A percentile compares a stretch with the other conserved stretches of the same genome.
phyloP scores from a whole-genome alignment of 2,113 vertebrate genomes.

The Alethe diademata region DNA sequence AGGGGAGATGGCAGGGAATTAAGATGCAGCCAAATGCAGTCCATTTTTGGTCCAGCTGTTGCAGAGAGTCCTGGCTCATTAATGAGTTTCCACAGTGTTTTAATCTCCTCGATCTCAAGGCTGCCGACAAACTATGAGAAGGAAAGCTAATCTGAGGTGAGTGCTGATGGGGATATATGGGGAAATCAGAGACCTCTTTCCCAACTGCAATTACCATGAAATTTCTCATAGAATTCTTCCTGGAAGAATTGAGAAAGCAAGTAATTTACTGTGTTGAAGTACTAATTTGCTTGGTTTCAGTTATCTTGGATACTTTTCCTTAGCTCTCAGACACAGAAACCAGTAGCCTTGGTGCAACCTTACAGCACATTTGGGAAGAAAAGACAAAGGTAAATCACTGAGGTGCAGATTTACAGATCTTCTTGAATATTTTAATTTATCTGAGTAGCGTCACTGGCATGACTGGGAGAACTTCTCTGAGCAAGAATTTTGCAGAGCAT shows the following conservation, averaged over 20 bases:
- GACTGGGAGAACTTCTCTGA: neutral
- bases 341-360: neutral
- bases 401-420: neutral
- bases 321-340: constrained; percentile 2
- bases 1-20: constrained; percentile 20
- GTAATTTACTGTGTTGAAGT: neutral
- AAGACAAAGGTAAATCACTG: neutral
- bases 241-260: constrained; percentile 19
- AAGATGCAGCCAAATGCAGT: neutral
- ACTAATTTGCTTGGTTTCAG: neutral
- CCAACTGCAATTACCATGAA: neutral
- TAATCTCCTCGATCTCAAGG: constrained; percentile 25
- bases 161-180: neutral
- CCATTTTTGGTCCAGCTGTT: constrained; percentile 42
- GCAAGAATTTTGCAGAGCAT: neutral
- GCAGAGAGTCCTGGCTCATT: neutral
- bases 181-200: neutral
- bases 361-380: neutral
- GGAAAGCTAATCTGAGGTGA: constrained; percentile 15
- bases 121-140: constrained; percentile 25
- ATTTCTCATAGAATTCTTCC: constrained; percentile 15
- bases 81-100: constrained; percentile 6
- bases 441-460: neutral
- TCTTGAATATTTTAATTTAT: neutral
- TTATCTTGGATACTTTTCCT: neutral